These are phyloP conservation scores for Clunio marinus DNA, from an alignment of 2,888 invertebrate species.

Conservation along the genomic window DNA sequence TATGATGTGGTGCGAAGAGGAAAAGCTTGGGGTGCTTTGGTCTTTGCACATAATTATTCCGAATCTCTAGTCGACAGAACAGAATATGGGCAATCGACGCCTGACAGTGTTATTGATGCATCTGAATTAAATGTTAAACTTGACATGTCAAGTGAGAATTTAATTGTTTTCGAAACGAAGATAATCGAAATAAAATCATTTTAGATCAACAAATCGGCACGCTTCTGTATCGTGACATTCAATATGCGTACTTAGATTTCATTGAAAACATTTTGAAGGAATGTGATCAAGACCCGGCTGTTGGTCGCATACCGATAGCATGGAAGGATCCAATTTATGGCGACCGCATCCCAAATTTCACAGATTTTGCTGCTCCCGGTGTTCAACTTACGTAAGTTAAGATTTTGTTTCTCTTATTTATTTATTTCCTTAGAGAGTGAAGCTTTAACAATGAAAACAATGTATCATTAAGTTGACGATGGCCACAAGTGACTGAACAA, in stretches of 20 bases:
- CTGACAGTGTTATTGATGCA: constrained; percentile 56
- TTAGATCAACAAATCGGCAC: constrained; percentile 87
- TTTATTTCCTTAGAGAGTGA: constrained; percentile 41
- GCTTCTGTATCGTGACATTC: constrained; percentile 68
- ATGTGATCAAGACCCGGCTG: constrained; percentile 62
- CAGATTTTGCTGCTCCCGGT: constrained; percentile 92
- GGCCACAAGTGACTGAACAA: too few species aligned
- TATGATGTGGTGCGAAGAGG: constrained; percentile 64
- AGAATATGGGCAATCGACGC: constrained; percentile 57
- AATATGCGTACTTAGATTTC: constrained; percentile 69
- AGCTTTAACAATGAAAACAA: too few species aligned
- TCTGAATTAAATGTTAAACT: constrained; percentile 68
- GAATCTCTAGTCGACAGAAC: constrained; percentile 60
- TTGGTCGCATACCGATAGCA: constrained; percentile 54
- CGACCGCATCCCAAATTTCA: constrained; percentile 72
- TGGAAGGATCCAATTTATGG: constrained; percentile 74
- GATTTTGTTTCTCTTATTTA: constrained; percentile 35
- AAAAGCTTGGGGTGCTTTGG: constrained; percentile 70
- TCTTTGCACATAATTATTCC: constrained; percentile 74
- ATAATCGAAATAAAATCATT: too few species aligned
- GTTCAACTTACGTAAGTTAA: constrained; percentile 74
- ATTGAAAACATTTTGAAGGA: constrained; percentile 59
- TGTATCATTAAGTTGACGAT: too few species aligned
- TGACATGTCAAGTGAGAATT: constrained; percentile 77
- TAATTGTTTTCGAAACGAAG: too few species aligned